These are phyloP conservation scores for Natator depressus DNA, from an alignment of 2,113 vertebrate genomes.

Conservation along the genomic window DNA sequence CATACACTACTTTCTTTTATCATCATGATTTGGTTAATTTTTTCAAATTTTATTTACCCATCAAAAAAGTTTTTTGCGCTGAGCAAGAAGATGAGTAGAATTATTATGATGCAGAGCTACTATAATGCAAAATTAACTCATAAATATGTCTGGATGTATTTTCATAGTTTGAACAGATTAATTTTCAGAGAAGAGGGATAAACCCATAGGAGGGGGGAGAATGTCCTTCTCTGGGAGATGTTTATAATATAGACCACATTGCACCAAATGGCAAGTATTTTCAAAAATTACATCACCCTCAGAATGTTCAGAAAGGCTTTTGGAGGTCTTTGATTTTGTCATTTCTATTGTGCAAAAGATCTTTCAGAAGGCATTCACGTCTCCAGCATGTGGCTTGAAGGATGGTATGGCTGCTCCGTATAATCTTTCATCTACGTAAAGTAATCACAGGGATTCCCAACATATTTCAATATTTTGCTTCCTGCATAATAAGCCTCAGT, in stretches of 20 bases:
- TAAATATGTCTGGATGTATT: not conserved
- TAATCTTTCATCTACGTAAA: not conserved
- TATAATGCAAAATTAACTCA: not conserved
- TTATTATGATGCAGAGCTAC: not conserved
- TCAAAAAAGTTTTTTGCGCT: not conserved
- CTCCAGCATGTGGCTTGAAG: not conserved
- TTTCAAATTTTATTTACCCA: not conserved
- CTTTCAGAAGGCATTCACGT: not conserved
- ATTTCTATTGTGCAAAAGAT: slow-evolving; percentile 11
- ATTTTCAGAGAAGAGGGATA: slow-evolving; percentile 8
- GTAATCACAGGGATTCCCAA: not conserved
- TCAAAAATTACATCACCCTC: not conserved
- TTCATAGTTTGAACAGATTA: not conserved
- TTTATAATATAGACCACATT: not conserved
- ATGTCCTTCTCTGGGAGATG: not conserved
- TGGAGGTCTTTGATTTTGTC: not conserved
- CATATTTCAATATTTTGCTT: not conserved
- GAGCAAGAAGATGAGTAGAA: not conserved
- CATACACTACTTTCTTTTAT: not conserved
- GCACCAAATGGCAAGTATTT: not conserved
- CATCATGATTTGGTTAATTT: not conserved
- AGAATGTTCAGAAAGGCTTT: not conserved
- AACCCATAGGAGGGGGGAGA: not conserved
- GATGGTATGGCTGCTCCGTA: not conserved
- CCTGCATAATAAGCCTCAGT: not conserved